phyloP scores from a whole-genome alignment of 2,113 vertebrate species.

The Coturnix japonica region DNA sequence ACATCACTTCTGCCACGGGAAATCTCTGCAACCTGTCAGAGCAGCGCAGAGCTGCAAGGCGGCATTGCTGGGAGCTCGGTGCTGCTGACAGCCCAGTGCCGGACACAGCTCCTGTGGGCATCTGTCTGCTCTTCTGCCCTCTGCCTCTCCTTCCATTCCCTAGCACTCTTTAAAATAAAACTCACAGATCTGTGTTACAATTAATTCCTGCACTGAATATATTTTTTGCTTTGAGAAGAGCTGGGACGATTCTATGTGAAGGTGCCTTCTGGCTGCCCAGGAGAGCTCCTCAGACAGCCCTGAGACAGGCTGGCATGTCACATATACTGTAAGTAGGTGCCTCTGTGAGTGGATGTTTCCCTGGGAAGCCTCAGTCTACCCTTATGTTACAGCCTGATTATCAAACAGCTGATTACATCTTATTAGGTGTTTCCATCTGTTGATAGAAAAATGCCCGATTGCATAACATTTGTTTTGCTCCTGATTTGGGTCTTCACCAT shows the following conservation, averaged over 20 bases:
- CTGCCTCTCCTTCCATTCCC: not conserved
- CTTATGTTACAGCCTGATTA: not conserved
- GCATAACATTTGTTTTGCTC: not conserved
- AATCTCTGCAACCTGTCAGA: constrained; percentile 16
- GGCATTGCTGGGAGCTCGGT: not conserved
- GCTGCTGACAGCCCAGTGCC: not conserved
- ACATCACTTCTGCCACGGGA: not conserved
- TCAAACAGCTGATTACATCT: constrained; percentile 44
- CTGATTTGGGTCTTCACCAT: not conserved
- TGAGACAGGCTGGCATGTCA: constrained; percentile 26
- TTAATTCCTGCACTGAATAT: constrained; percentile 29
- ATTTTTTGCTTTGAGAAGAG: constrained; percentile 24
- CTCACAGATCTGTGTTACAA: constrained; percentile 6
- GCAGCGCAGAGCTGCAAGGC: not conserved
- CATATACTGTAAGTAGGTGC: constrained; percentile 1
- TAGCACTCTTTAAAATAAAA: not conserved
- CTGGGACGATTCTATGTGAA: constrained; percentile 48
- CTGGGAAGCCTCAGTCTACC: constrained; percentile 39
- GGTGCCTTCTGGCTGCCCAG: constrained; percentile 31
- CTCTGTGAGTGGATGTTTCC: constrained; percentile 32
- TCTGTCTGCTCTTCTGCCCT: not conserved
- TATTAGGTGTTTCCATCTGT: constrained; percentile 34
- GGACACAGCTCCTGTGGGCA: not conserved
- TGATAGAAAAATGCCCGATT: constrained; percentile 18
- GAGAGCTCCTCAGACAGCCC: not conserved